phyloP scores from a whole-genome alignment of 2,113 vertebrate genomes.

The Vombatus ursinus region DNA sequence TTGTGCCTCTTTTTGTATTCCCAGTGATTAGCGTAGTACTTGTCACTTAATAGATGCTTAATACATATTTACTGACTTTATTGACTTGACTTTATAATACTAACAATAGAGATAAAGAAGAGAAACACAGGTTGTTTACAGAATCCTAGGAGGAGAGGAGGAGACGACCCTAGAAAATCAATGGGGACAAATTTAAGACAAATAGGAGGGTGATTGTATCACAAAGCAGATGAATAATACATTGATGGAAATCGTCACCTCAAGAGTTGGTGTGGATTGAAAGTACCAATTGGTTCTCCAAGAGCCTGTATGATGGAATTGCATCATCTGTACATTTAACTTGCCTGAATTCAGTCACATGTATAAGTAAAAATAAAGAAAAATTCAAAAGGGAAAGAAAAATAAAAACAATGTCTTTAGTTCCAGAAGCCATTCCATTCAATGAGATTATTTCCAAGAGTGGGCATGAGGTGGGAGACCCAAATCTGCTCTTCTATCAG shows the following conservation, averaged over 20 bases:
- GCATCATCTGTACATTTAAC: not conserved
- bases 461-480: not conserved
- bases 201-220: not conserved
- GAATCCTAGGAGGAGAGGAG: no score
- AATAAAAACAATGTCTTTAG: not conserved
- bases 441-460: not conserved
- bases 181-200: not conserved
- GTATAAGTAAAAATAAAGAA: not conserved
- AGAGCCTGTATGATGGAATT: not conserved
- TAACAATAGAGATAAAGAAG: no score
- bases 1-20: not conserved
- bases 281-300: not conserved
- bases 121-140: no score
- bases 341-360: not conserved
- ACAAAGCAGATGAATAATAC: not conserved
- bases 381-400: not conserved
- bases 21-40: not conserved
- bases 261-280: not conserved
- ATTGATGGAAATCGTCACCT: not conserved
- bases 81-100: no score
- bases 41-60: not conserved
- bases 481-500: not conserved
- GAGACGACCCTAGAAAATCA: no score
- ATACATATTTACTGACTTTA: no score
- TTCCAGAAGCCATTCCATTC: not conserved